Evolutionary conservation across 2,113 vertebrate genomes (phyloP).

Genomic region (Tauraco erythrolophus): DNA sequence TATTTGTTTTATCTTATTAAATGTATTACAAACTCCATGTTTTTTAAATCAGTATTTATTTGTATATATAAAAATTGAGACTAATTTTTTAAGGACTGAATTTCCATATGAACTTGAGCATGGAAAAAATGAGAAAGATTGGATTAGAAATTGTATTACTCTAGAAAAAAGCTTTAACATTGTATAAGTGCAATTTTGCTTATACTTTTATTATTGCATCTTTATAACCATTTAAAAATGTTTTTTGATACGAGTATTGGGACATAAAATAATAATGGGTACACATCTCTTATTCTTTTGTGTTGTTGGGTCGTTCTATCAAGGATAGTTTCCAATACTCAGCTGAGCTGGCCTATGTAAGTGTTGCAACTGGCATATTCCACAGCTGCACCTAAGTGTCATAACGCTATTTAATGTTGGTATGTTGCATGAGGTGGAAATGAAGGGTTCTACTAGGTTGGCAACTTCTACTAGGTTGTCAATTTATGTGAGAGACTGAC

Average conservation of each 20-base stretch:
- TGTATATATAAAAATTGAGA: background rate
- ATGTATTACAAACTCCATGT: background rate
- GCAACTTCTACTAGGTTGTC: background rate
- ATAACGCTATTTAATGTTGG: background rate
- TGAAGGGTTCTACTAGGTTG: too few species aligned
- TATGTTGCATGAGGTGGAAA: background rate
- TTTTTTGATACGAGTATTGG: background rate
- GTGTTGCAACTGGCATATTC: background rate
- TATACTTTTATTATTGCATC: background rate
- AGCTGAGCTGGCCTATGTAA: background rate
- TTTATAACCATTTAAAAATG: background rate
- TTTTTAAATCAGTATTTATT: background rate
- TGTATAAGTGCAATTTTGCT: background rate
- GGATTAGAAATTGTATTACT: background rate
- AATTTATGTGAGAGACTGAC: background rate
- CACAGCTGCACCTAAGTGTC: background rate
- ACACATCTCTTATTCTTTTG: background rate
- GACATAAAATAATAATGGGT: background rate
- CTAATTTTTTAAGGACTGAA: background rate
- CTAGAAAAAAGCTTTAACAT: background rate
- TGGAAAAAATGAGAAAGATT: background rate
- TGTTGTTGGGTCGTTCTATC: background rate
- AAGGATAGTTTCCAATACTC: background rate
- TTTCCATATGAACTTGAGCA: background rate
- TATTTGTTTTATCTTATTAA: background rate